phyloP scores from a whole-genome alignment of 2,888 invertebrate species.

The Brassicogethes aeneus region DNA sequence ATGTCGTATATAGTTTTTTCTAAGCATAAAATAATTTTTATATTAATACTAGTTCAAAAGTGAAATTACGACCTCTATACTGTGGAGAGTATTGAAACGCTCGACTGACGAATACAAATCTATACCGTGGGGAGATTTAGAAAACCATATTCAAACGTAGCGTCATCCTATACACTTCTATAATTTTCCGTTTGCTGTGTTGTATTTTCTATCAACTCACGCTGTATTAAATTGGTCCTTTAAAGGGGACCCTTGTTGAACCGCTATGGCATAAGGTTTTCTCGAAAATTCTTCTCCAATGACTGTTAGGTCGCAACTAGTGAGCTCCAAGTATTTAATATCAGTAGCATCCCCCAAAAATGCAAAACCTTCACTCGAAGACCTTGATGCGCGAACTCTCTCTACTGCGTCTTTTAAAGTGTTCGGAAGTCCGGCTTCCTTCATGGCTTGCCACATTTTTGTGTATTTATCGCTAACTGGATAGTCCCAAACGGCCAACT shows the following conservation, averaged over 20 bases:
- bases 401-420: constrained; percentile 71
- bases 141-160: no score
- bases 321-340: constrained; percentile 64
- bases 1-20: no score
- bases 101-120: no score
- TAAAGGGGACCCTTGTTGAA: constrained; percentile 90
- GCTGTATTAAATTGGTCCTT: constrained; percentile 93
- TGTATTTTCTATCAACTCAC: constrained; percentile 65
- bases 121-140: no score
- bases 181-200: no score
- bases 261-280: constrained; percentile 95
- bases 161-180: no score
- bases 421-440: constrained; percentile 69
- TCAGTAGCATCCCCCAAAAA: constrained; percentile 81
- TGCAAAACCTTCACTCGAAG: constrained; percentile 75
- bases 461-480: constrained; percentile 98
- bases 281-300: constrained; percentile 96
- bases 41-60: no score
- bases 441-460: constrained; percentile 97
- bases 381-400: constrained; percentile 57
- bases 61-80: no score
- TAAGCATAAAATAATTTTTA: no score
- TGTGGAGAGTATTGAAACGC: no score
- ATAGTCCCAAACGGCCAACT: constrained; percentile 97
- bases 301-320: constrained; percentile 80